These are phyloP conservation scores for Octopus bimaculoides DNA, from an alignment of 1,140 invertebrate species.

Conservation along the genomic window DNA sequence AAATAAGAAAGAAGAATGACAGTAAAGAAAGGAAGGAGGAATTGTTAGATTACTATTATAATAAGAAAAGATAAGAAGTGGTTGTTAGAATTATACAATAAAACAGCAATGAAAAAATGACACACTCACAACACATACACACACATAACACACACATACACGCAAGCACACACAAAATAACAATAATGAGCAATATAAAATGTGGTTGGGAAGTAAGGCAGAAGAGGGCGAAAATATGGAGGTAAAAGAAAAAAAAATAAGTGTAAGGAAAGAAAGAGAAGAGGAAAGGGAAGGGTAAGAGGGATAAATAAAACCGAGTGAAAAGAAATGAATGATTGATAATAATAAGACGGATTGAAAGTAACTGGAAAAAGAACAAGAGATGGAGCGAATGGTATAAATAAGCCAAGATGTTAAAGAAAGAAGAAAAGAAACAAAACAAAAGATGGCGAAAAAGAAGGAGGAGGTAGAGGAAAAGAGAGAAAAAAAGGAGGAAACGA, in stretches of 20 bases:
- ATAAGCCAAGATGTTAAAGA: not conserved
- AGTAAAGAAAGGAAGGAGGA: no score
- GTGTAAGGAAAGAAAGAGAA: not conserved
- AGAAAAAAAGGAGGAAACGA: not conserved
- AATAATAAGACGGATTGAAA: not conserved
- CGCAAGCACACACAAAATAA: not conserved
- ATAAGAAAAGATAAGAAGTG: no score
- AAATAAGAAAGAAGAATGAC: no score
- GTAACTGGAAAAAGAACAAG: not conserved
- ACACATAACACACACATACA: no score
- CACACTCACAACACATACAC: no score
- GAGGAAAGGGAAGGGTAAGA: not conserved
- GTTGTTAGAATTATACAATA: no score
- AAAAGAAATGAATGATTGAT: not conserved
- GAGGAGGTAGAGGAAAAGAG: not conserved
- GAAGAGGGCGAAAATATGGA: not conserved
- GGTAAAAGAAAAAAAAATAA: not conserved
- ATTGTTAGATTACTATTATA: no score
- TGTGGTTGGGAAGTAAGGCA: not conserved
- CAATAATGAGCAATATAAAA: not conserved
- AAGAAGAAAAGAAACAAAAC: not conserved
- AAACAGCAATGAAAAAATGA: no score
- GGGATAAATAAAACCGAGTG: not conserved
- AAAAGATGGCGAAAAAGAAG: not conserved
- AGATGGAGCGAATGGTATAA: not conserved